These are phyloP conservation scores for Tetrao urogallus DNA, from an alignment of 2,113 vertebrate genomes.

Conservation along the genomic window DNA sequence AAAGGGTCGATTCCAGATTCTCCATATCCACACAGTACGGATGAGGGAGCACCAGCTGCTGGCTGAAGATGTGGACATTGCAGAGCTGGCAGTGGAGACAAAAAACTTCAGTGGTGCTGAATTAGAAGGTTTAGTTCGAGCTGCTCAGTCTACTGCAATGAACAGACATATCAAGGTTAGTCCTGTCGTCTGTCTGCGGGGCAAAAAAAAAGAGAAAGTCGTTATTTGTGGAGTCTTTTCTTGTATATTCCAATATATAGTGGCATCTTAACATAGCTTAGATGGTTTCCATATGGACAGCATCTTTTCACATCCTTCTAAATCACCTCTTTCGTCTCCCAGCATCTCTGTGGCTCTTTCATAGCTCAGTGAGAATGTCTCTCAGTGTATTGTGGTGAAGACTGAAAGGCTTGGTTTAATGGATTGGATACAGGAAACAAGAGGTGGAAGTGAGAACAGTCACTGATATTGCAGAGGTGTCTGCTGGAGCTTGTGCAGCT, in stretches of 20 bases:
- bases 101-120: slow-evolving; percentile 98
- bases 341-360: not conserved
- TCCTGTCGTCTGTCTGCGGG: not conserved
- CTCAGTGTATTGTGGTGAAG: not conserved
- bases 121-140: slow-evolving; percentile 93
- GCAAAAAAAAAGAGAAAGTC: not conserved
- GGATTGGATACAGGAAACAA: not conserved
- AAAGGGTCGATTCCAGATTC: slow-evolving; percentile 91
- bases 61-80: slow-evolving; percentile 84
- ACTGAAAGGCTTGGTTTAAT: not conserved
- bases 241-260: not conserved
- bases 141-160: slow-evolving; percentile 97
- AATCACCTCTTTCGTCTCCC: not conserved
- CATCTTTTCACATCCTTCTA: not conserved
- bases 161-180: slow-evolving; percentile 98
- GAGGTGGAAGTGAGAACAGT: not conserved
- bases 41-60: slow-evolving; percentile 91
- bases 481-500: not conserved
- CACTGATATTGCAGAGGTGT: accelerated
- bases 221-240: not conserved
- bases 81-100: slow-evolving; percentile 90
- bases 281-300: not conserved
- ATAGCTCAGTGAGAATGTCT: not conserved
- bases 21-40: slow-evolving; percentile 92
- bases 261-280: not conserved